Evolutionary conservation across 2,113 vertebrate species (phyloP).

Genomic region (Danio rerio): GRCz12tu NC_133178.1:56461501-56462000

Average conservation of each 20-base stretch:
- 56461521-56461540: constrained; percentile 27
- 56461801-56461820: not conserved
- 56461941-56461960: no score
- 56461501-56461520: constrained; percentile 40
- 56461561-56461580: constrained; percentile 35
- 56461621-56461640: constrained; percentile 17
- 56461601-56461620: constrained; percentile 25
- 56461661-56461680: not conserved
- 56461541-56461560: constrained; percentile 12
- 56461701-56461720: not conserved
- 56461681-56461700: not conserved
- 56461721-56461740: not conserved
- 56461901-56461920: no score
- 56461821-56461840: not conserved
- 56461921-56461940: no score
- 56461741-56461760: not conserved
- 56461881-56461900: no score
- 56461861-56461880: no score
- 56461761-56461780: not conserved
- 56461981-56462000: no score
- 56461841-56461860: no score
- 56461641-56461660: not conserved
- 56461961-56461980: no score
- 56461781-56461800: not conserved
- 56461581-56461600: constrained; percentile 1